phyloP scores from a whole-genome alignment of 2,888 invertebrate genomes.

The Lissonota sp. region DNA sequence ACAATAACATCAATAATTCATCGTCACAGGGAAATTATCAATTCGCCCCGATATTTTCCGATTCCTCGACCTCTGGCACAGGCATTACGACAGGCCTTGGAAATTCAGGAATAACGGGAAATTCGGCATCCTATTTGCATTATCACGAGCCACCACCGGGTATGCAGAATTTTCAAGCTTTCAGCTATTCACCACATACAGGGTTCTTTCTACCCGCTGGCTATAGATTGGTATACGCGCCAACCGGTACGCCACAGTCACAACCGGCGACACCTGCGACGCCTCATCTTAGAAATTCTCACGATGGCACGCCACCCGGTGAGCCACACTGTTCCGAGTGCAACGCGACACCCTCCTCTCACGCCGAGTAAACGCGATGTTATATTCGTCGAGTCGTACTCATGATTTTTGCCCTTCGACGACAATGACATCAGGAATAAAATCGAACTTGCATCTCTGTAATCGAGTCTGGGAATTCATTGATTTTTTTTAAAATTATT shows the following conservation, averaged over 20 bases:
- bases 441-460: no score
- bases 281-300: slow-evolving; percentile 78
- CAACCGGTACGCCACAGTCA: slow-evolving; percentile 77
- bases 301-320: slow-evolving; percentile 80
- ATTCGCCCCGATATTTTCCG: slow-evolving; percentile 31
- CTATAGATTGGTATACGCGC: slow-evolving; percentile 80
- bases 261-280: slow-evolving; percentile 82
- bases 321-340: slow-evolving; percentile 66
- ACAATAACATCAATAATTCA: no score
- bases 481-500: no score
- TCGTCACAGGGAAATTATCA: slow-evolving; percentile 30
- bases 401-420: no score
- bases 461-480: no score
- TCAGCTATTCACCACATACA: slow-evolving; percentile 79
- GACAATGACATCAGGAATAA: no score
- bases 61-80: slow-evolving; percentile 45
- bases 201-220: slow-evolving; percentile 81
- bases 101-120: slow-evolving; percentile 36
- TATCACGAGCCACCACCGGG: slow-evolving; percentile 76
- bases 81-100: neutral
- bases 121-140: slow-evolving; percentile 70
- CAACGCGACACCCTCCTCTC: neutral
- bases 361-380: slow-evolving; percentile 19
- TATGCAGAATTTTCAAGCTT: slow-evolving; percentile 78
- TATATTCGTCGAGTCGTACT: no score